These are phyloP conservation scores for Notoglanidium macrostoma DNA, from an alignment of 2,797 vertebrate genomes.

Conservation along the genomic window DNA sequence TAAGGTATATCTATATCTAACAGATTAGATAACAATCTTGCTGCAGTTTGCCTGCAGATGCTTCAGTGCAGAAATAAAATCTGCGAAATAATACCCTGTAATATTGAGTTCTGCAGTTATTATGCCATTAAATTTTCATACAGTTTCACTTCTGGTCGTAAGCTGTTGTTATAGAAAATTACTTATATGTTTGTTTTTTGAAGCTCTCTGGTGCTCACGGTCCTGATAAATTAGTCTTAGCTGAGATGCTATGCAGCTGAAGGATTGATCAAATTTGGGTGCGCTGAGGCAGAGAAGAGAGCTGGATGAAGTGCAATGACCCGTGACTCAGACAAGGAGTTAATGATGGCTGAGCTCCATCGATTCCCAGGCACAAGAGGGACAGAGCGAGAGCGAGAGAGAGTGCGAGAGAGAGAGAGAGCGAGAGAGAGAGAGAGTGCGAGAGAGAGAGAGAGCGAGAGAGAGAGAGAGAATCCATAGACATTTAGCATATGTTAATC, in stretches of 20 bases:
- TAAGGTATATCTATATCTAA: background rate
- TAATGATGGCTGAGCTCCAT: conserved; percentile 54
- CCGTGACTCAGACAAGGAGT: conserved; percentile 45
- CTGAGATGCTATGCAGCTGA: conserved; percentile 20
- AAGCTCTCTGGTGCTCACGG: background rate
- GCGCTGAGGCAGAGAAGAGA: conserved; percentile 27
- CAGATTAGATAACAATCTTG: background rate
- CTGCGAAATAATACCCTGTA: background rate
- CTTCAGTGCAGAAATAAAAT: conserved; percentile 5
- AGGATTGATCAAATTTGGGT: conserved; percentile 46
- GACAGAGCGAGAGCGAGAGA: conserved; percentile 22
- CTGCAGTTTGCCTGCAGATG: background rate
- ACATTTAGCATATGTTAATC: conserved; percentile 27
- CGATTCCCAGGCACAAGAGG: conserved; percentile 42
- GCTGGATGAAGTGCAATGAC: conserved; percentile 51
- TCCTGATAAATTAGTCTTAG: conserved; percentile 16
- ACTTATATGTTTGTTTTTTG: background rate
- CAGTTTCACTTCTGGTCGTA: background rate
- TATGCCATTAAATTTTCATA: conserved; percentile 25
- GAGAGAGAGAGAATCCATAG: conserved; percentile 18
- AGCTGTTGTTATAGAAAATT: conserved; percentile 5
- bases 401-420: background rate
- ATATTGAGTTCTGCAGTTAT: background rate
- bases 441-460: conserved; percentile 10
- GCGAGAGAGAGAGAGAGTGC: conserved; percentile 26